Evolutionary conservation across 1,140 invertebrate genomes (phyloP).

Genomic region (Drosophila chauvacae): DNA sequence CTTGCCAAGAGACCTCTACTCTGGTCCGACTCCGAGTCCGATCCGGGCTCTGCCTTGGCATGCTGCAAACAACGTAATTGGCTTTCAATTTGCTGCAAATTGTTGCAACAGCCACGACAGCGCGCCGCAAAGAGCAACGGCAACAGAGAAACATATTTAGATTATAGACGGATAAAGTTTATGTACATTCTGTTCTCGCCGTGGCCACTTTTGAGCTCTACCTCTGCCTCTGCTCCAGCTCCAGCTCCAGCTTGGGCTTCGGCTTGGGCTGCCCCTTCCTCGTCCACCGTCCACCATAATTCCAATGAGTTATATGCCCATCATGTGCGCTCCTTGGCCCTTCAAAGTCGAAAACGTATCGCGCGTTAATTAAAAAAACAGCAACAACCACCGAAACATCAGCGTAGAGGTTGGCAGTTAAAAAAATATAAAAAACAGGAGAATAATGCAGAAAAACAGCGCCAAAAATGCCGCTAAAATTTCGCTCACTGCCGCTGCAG

Average conservation of each 20-base stretch:
- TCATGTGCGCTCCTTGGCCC: conserved; percentile 70
- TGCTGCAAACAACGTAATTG: conserved; percentile 83
- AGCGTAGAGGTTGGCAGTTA: conserved; percentile 8
- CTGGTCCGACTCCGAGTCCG: conserved; percentile 7
- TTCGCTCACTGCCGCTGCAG: conserved; percentile 32
- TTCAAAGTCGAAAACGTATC: conserved; percentile 76
- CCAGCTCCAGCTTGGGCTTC: not conserved
- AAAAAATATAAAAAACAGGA: not conserved
- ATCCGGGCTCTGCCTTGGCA: conserved; percentile 58
- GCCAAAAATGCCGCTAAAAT: conserved; percentile 80
- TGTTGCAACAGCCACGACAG: conserved; percentile 81
- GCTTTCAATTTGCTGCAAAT: conserved; percentile 83
- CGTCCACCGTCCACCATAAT: conserved; percentile 58
- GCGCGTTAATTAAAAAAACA: conserved; percentile 79
- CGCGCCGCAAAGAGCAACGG: conserved; percentile 58
- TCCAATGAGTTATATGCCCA: conserved; percentile 79
- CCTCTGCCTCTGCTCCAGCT: conserved; percentile 14
- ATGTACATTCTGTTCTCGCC: conserved; percentile 71
- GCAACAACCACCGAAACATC: conserved; percentile 50
- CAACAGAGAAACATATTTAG: conserved; percentile 74
- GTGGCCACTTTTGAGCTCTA: conserved; percentile 36
- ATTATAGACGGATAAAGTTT: conserved; percentile 83
- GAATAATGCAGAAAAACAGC: conserved; percentile 64
- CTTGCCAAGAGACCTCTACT: conserved; percentile 12
- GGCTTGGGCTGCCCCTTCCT: conserved; percentile 11